phyloP scores from a whole-genome alignment of 2,888 invertebrate species.

The Agonopterix heracliana region DNA sequence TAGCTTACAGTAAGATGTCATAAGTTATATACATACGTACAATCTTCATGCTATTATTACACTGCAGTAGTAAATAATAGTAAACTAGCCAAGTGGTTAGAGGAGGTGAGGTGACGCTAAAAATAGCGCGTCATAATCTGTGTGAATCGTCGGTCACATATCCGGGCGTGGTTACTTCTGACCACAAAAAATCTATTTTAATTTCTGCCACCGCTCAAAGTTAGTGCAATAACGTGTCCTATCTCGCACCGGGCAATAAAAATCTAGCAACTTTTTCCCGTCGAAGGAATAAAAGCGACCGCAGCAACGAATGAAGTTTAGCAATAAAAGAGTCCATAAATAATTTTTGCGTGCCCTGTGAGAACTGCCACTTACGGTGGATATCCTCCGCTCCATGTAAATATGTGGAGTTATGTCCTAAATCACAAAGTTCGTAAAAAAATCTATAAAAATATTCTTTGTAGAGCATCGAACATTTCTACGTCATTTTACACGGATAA shows the following conservation, averaged over 20 bases:
- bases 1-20: no score
- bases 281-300: conserved; percentile 71
- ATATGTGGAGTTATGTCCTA: conserved; percentile 32
- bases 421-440: conserved; percentile 26
- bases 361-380: conserved; percentile 54
- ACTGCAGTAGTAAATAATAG: no score
- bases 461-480: conserved; percentile 20
- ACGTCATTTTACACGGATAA: conserved; percentile 36
- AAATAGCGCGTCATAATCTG: conserved; percentile 30
- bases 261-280: conserved; percentile 70
- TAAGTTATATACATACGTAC: no score
- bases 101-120: conserved; percentile 17
- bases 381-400: conserved; percentile 38
- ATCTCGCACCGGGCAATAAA: conserved; percentile 71
- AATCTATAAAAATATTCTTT: conserved; percentile 6
- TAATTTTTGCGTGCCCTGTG: conserved; percentile 63
- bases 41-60: no score
- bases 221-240: conserved; percentile 72
- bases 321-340: conserved; percentile 73
- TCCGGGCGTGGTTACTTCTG: conserved; percentile 29
- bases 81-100: neutral
- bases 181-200: conserved; percentile 67
- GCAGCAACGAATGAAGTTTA: conserved; percentile 71
- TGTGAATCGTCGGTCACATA: conserved; percentile 22
- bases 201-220: conserved; percentile 57